Percentiles rank a stretch among this genome's conserved stretches.
Conservation (phyloP, 2,888 invertebrate genomes). For the Plutella xylostella region DNA sequence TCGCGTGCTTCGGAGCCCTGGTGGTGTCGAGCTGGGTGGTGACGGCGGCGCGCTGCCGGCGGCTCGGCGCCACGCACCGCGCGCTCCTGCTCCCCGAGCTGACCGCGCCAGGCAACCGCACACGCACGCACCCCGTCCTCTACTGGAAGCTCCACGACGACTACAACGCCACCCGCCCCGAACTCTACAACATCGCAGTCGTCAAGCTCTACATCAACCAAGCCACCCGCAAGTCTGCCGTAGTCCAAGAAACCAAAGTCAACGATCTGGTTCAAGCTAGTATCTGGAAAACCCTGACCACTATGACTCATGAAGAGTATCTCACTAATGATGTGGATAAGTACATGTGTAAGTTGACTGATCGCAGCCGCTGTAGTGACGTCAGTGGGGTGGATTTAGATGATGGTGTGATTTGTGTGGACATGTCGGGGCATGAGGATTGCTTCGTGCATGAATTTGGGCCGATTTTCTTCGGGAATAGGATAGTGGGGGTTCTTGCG, state of each 20-base stretch:
- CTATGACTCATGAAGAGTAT: not conserved
- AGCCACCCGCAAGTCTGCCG: not conserved
- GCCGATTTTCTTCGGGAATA: no score
- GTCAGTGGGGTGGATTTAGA: no score
- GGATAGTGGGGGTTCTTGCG: no score
- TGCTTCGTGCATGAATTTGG: no score
- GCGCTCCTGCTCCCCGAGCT: not conserved
- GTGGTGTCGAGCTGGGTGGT: not conserved
- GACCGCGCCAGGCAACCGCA: not conserved
- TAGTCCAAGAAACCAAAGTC: not conserved
- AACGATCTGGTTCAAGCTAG: no score
- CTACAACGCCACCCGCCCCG: not conserved
- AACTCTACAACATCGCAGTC: not conserved
- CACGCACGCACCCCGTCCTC: not conserved
- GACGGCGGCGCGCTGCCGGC: not conserved
- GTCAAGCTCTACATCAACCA: not conserved
- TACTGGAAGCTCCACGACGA: not conserved
- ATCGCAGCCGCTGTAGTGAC: no score
- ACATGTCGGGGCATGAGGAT: no score
- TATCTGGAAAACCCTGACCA: not conserved
- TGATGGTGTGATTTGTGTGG: no score
- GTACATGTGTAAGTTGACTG: no score
- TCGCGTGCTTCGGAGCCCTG: not conserved
- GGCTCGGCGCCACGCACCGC: not conserved
- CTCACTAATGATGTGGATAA: slow-evolving; percentile 29